Evolutionary conservation across 1,140 invertebrate species (phyloP).

Genomic region (Drosophila orena): DNA sequence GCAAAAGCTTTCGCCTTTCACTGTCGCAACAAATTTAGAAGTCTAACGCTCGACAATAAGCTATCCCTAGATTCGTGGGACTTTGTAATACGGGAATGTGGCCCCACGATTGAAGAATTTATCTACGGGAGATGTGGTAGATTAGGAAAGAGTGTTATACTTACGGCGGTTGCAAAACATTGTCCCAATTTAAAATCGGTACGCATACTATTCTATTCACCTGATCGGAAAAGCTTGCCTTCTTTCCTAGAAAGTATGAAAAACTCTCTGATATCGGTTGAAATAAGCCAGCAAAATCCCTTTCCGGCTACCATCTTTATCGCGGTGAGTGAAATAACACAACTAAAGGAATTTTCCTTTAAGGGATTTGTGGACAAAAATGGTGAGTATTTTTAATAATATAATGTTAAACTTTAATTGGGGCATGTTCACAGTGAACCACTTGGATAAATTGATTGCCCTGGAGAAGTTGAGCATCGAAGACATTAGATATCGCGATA

Average conservation of each 20-base stretch:
- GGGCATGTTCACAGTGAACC: background rate
- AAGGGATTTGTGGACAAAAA: background rate
- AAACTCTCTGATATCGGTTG: background rate
- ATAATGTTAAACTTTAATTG: too few relatives aligned
- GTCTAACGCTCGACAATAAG: background rate
- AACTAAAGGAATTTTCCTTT: background rate
- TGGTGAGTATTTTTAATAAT: background rate
- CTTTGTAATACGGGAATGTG: background rate
- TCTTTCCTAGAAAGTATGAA: background rate
- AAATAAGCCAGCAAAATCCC: background rate
- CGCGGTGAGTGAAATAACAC: background rate
- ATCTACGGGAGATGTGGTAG: background rate
- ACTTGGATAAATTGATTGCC: background rate
- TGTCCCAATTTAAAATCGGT: slow-evolving; percentile 4
- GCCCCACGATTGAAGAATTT: background rate
- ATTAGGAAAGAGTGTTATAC: too few relatives aligned
- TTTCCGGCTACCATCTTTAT: background rate
- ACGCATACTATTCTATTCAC: background rate
- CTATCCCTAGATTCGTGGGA: background rate
- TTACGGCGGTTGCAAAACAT: background rate
- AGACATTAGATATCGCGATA: background rate
- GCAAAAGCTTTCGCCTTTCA: slow-evolving; percentile 10
- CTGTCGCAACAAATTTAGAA: background rate
- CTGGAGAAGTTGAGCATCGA: background rate
- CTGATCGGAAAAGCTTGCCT: too few relatives aligned